Evolutionary conservation across 2,888 invertebrate genomes (phyloP), one percentile per base, ranked within the genome.

Genomic region (Caprella mutica): DNA sequence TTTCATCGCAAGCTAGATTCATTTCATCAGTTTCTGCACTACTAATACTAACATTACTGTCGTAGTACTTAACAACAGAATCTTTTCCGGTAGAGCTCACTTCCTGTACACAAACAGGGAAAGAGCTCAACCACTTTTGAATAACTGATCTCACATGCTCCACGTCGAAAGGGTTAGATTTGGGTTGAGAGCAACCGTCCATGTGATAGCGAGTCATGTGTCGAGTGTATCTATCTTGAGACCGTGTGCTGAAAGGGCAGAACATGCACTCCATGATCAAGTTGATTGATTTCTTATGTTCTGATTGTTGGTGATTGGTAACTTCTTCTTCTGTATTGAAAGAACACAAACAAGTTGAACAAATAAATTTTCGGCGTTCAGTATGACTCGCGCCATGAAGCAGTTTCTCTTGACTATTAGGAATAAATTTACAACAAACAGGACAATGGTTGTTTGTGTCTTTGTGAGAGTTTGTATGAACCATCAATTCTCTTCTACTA

Each of bases 261-360:
- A 48, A 48, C 48, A 48, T 48, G 48, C 48, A 48, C 48, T 48
- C 48, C 48, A 48, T 48, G 29, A 48, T 30, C 21, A 48, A 27
- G 48, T 48, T 48, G 48, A 48, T 48, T 19, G 48, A 48, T n/a
- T 48, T 48, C 5, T 30, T 27, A 21, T 48, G 48, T 19, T 48
- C 48, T 5, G 29, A 30, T 23, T 48, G 48, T 17, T 48, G 48
- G n/a, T 48, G 48, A 1, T 27, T 30, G 17, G 33, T 17, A 21
- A 48, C 48, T 21, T 48, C 29, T n/a, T 27, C 29, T 23, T 23
- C 12, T 24, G 29, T 21, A 21, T 27, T 21, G 14, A 48, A 48
- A n/a, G 48, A 30, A 24, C 30, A 30, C 2, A 48, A 23, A 17
- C 48, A 48, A 19, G 48, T 48, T 17, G 48, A 27, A 30, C 48